Percentiles rank a stretch among this genome's conserved stretches.
These are phyloP conservation scores for Rhincodon typus DNA, from an alignment of 2,797 vertebrate genomes.

Conservation along the genomic window DNA sequence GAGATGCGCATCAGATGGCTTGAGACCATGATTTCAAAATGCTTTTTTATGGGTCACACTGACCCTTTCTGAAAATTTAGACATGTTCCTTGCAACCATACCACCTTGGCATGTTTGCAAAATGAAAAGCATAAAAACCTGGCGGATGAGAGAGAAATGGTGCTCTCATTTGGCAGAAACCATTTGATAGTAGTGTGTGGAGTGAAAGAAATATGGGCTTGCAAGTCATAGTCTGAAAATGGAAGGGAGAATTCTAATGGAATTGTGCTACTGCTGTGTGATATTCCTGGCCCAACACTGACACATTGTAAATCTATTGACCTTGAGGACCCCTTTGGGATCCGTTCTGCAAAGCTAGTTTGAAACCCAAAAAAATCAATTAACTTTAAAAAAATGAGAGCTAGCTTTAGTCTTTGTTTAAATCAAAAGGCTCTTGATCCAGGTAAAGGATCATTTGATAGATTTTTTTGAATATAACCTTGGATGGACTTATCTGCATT, in stretches of 20 bases:
- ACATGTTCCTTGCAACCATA: neutral
- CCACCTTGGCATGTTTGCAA: neutral
- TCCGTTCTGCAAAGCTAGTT: neutral
- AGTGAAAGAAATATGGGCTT: neutral
- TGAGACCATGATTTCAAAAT: neutral
- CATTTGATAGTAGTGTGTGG: neutral
- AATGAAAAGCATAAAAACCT: neutral
- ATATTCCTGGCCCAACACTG: neutral
- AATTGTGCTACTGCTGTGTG: neutral
- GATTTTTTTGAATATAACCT: neutral
- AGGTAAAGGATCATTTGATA: neutral
- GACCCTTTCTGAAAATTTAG: neutral
- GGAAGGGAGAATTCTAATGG: neutral
- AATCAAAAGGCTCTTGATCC: neutral
- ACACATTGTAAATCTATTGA: neutral
- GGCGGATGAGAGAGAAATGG: neutral
- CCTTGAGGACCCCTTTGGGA: neutral
- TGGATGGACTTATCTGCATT: neutral
- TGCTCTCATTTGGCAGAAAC: neutral
- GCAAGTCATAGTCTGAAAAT: neutral
- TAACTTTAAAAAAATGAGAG: neutral
- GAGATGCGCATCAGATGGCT: neutral
- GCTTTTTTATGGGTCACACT: neutral
- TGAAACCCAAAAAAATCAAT: neutral
- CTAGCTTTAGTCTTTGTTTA: neutral